A percentile compares a stretch with the other conserved stretches of the same genome.
phyloP scores from a whole-genome alignment of 2,888 invertebrate genomes.

The Idaea straminata region DNA sequence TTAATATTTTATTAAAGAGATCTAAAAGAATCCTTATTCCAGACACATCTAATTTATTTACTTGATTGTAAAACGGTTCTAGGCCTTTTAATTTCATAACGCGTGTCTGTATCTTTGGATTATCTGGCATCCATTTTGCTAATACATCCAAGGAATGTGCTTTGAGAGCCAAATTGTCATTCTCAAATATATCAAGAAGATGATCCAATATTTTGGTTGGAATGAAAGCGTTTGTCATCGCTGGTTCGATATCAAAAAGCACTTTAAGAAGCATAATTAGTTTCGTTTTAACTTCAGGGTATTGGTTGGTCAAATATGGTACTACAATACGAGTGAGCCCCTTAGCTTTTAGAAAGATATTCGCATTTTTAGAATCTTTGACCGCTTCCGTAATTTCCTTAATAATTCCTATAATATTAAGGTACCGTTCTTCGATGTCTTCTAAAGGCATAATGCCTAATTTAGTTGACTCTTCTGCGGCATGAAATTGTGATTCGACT shows the following conservation, averaged over 20 bases:
- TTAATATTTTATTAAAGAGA: constrained; percentile 58
- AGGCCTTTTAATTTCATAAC: constrained; percentile 63
- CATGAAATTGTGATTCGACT: background rate
- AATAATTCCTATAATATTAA: background rate
- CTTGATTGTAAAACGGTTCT: constrained; percentile 58
- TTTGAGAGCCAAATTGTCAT: constrained; percentile 48
- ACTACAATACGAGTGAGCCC: constrained; percentile 50
- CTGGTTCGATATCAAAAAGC: constrained; percentile 49
- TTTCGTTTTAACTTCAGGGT: constrained; percentile 40
- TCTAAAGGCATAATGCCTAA: background rate
- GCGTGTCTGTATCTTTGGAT: constrained; percentile 55
- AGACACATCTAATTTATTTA: constrained; percentile 45
- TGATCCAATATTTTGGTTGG: constrained; percentile 51
- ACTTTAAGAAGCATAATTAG: constrained; percentile 45
- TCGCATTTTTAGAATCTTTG: constrained; percentile 39
- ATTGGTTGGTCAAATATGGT: constrained; percentile 33
- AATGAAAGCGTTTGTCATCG: constrained; percentile 39
- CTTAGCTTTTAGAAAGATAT: constrained; percentile 50
- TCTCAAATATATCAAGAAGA: constrained; percentile 56
- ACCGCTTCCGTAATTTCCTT: constrained; percentile 40
- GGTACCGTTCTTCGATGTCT: background rate
- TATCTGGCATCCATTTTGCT: constrained; percentile 55
- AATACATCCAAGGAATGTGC: constrained; percentile 53
- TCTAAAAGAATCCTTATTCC: constrained; percentile 47
- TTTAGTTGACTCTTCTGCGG: background rate